Base-by-base conservation (phyloP, 1,140 invertebrate genomes). In the Ceratina japonica region DNA sequence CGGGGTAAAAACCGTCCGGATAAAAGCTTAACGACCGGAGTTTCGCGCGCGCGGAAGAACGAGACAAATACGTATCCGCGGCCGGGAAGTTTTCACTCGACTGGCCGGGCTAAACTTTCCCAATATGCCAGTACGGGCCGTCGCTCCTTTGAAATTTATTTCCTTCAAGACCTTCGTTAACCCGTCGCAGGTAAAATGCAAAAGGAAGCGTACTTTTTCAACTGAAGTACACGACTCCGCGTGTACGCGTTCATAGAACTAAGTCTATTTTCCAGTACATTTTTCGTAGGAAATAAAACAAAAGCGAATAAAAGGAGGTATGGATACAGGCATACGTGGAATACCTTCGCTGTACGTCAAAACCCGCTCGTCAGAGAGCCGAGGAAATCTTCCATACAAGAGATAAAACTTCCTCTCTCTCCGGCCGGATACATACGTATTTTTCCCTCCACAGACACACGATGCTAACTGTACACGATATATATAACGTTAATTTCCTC, bases 51-150 rank as follows among this genome's bases (percentile, higher is more conserved):
- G 18, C n/a, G 22, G 52, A 49, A 18, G 15, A 52, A 77, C 79
- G 44, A 78, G 73, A 75, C 69, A 83, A 80, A 85, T 81, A 80
- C 75, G 10, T 44, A 79, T 84, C 63, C 64, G 8, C 2, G n/a
- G 51, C 74, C 74, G 63, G 75, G 77, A 86, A 87, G 79, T 82
- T 85, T 70, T 16, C 49, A 15, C 15, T 20, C 69, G 62, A 76
- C 27, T 44, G 37, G 37, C 72, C 63, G 75, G 66, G 65, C 69
- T 12, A 51, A 85, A 87, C 73, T 87, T 83, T 78, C 15, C 22
- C 79, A 75, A 80, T 79, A 75, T 69, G 58, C 51, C 12, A 24
- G 27, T 66, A 22, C 8, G 5, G 49, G 63, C 61, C 18, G 13
- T 52, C 27, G 52, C 58, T n/a, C 15, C 10, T 52, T 22, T 4